Base-by-base conservation (phyloP, 2,888 invertebrate genomes). In the Lasioglossum oenotherae region DNA sequence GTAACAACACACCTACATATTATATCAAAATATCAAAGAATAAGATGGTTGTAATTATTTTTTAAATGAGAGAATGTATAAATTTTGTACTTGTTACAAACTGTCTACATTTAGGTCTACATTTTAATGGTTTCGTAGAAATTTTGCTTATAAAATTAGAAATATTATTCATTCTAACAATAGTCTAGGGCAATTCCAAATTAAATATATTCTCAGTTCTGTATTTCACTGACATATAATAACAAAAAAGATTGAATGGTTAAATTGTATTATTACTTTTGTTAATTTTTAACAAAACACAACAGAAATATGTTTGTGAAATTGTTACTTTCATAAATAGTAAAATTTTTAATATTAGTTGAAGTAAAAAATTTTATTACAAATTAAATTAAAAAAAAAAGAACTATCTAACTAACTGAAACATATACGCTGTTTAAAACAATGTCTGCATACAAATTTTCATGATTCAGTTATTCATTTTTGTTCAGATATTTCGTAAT, bases 31-130 rank as follows among this genome's bases (percentile, higher is more conserved):
- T 23, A 74, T 46, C 8, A 69, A 10, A 31, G 12, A 27, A 49
- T 64, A 67, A 74, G 60, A 44, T 67, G 41, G 23, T 81, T 19
- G 74, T 78, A 75, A n/a, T 71, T 60, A 23, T 8, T 38, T 27
- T 38, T 23, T n/a, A 57, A 82, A 53, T 72, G 16, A 44, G 44
- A 31, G 31, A 23, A 27, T 44, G 27, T 46, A 35, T n/a, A 67
- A n/a, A 0, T 44, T 60, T 67, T 27, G 67, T 87, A 87, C 87
- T 69, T 78, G 82, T 85, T 64, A 73, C 71, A 60, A 85, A 82
- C 49, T 78, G 19, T 60, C 74, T 88, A 8, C 8, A 41, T 8
- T 41, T 41, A 3, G 46, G 49, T 81, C 14, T 73, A n/a, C 46
- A 57, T 14, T 14, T 67, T 44, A 78, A 64, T 60, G 83, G 16